These are phyloP conservation scores for Campoletis sonorensis DNA, from an alignment of 1,140 invertebrate genomes.

Conservation along the genomic window DNA sequence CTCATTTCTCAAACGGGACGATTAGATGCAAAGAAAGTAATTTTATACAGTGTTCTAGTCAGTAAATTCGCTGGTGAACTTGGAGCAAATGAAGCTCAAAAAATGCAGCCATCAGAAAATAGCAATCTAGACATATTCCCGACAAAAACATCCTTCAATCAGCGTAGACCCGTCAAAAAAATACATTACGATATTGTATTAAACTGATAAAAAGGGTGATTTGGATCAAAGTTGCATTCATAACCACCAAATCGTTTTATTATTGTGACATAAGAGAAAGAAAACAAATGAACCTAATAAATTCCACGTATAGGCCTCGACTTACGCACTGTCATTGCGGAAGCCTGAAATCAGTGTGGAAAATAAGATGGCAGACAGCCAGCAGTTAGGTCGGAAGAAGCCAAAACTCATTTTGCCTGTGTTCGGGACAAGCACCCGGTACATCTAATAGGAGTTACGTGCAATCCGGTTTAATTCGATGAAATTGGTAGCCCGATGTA, in stretches of 20 bases:
- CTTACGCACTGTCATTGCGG: background rate
- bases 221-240: too few relatives aligned
- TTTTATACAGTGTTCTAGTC: too few relatives aligned
- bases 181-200: too few relatives aligned
- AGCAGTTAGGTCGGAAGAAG: conserved; percentile 14
- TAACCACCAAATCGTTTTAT: background rate
- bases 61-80: too few relatives aligned
- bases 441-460: conserved; percentile 59
- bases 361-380: conserved; percentile 39
- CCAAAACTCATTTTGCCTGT: conserved; percentile 13
- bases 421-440: background rate
- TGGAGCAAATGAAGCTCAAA: too few relatives aligned
- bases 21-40: too few relatives aligned
- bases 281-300: background rate
- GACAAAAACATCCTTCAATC: too few relatives aligned
- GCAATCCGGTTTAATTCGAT: conserved; percentile 61
- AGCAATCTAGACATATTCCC: too few relatives aligned
- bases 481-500: conserved; percentile 56
- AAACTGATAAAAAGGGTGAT: too few relatives aligned
- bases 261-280: background rate
- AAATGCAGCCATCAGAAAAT: too few relatives aligned
- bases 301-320: background rate
- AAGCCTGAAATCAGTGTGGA: conserved; percentile 41
- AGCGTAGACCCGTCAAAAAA: too few relatives aligned
- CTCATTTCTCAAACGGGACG: too few relatives aligned